Evolutionary conservation across 1,140 invertebrate species (phyloP).

Genomic region (Drosophila malerkotliana): DNA sequence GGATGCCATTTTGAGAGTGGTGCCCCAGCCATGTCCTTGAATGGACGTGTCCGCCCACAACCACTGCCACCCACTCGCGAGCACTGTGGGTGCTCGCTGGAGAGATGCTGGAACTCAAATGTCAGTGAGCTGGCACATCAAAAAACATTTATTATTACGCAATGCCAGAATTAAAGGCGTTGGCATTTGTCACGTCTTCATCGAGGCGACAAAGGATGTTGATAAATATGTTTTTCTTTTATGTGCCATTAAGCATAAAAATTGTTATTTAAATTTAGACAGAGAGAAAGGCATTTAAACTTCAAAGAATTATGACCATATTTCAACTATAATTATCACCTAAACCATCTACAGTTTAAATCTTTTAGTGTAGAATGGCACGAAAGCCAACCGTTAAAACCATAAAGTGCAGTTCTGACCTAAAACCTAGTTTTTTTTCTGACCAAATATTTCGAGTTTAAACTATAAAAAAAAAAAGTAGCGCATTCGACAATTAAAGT

Average conservation of each 20-base stretch:
- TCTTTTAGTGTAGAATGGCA: neutral
- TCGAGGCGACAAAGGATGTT: constrained; percentile 10
- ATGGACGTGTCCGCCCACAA: constrained; percentile 24
- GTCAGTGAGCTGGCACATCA: constrained; percentile 7
- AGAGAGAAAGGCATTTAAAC: neutral
- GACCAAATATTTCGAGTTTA: neutral
- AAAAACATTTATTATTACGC: constrained; percentile 19
- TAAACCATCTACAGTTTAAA: neutral
- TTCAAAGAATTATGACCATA: neutral
- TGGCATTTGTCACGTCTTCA: constrained; percentile 37
- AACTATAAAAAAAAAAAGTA: neutral
- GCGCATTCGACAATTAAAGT: constrained; percentile 12
- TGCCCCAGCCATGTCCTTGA: constrained; percentile 38
- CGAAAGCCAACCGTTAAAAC: neutral
- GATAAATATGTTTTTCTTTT: constrained; percentile 10
- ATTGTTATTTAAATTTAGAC: neutral
- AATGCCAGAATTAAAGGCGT: constrained; percentile 20
- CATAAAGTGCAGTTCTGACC: neutral
- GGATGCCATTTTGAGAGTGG: constrained; percentile 38
- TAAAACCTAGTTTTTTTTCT: neutral
- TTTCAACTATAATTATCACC: neutral
- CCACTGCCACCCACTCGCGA: neutral
- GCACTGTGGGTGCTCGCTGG: constrained; percentile 15
- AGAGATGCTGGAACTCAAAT: constrained; percentile 15
- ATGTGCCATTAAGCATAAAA: neutral